Conservation (phyloP, 1,140 invertebrate species). For the Carcinoscorpius rotundicauda region DNA sequence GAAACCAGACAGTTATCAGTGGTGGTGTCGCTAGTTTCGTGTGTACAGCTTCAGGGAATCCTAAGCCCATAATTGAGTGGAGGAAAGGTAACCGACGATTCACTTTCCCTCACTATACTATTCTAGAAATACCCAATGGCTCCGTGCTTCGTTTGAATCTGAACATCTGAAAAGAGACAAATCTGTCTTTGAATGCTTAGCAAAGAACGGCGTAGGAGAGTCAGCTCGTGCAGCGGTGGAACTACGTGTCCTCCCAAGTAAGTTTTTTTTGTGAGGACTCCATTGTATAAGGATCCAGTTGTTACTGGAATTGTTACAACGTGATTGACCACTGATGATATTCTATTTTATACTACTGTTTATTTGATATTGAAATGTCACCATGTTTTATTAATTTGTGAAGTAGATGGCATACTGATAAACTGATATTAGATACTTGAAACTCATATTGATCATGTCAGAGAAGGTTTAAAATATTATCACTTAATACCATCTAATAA, state of each 20-base stretch:
- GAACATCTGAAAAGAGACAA: constrained; percentile 75
- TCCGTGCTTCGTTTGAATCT: constrained; percentile 80
- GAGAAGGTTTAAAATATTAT: too few relatives aligned
- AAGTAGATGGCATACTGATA: too few relatives aligned
- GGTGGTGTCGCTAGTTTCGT: constrained; percentile 89
- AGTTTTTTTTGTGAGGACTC: constrained; percentile 30
- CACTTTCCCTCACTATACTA: constrained; percentile 32
- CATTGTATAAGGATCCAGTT: too few relatives aligned
- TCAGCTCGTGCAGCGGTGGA: constrained; percentile 76
- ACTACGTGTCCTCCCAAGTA: constrained; percentile 77
- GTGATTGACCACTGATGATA: too few relatives aligned
- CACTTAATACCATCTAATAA: too few relatives aligned
- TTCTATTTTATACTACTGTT: too few relatives aligned
- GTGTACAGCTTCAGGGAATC: constrained; percentile 83
- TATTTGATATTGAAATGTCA: too few relatives aligned
- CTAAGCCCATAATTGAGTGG: constrained; percentile 44
- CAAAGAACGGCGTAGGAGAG: constrained; percentile 87
- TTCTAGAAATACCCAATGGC: constrained; percentile 45
- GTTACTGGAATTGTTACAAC: too few relatives aligned
- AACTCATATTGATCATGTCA: too few relatives aligned
- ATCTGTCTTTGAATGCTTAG: constrained; percentile 86
- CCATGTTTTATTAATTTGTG: too few relatives aligned
- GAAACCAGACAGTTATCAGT: constrained; percentile 72
- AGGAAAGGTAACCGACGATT: constrained; percentile 33
- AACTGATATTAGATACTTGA: too few relatives aligned